Evolutionary conservation across 2,797 vertebrate genomes (phyloP).

Genomic region (Ambastaia sidthimunki): DNA sequence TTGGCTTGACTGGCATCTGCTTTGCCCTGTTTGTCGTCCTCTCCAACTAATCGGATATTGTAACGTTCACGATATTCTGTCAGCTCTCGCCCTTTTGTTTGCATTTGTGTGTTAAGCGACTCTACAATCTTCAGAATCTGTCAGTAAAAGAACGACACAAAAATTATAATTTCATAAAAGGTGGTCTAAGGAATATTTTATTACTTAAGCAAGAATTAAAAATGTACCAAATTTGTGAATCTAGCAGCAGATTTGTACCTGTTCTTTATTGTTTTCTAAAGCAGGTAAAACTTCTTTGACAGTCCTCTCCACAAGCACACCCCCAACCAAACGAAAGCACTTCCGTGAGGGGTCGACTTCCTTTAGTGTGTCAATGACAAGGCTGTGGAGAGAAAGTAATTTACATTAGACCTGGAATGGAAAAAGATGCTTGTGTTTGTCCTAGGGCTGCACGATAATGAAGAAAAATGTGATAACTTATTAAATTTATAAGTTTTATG

Average conservation of each 20-base stretch:
- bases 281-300: conserved; percentile 95
- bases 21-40: conserved; percentile 80
- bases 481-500: too few relatives aligned
- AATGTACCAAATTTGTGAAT: not conserved
- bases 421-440: too few relatives aligned
- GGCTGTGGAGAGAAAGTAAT: conserved; percentile 60
- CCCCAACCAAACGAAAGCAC: conserved; percentile 92
- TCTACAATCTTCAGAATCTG: conserved; percentile 89
- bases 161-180: not conserved
- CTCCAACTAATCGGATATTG: conserved; percentile 91
- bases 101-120: conserved; percentile 86
- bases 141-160: not conserved
- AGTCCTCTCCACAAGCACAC: conserved; percentile 91
- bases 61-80: conserved; percentile 93
- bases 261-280: conserved; percentile 88
- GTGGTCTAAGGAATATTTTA: not conserved
- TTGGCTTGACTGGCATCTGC: conserved; percentile 68
- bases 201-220: not conserved
- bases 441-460: too few relatives aligned
- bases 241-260: conserved; percentile 72
- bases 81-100: conserved; percentile 89
- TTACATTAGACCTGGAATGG: not conserved
- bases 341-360: conserved; percentile 89
- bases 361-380: conserved; percentile 91
- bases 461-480: too few relatives aligned